Evolutionary conservation across 2,113 vertebrate genomes (phyloP).

Genomic region (Entelurus aequoreus): DNA sequence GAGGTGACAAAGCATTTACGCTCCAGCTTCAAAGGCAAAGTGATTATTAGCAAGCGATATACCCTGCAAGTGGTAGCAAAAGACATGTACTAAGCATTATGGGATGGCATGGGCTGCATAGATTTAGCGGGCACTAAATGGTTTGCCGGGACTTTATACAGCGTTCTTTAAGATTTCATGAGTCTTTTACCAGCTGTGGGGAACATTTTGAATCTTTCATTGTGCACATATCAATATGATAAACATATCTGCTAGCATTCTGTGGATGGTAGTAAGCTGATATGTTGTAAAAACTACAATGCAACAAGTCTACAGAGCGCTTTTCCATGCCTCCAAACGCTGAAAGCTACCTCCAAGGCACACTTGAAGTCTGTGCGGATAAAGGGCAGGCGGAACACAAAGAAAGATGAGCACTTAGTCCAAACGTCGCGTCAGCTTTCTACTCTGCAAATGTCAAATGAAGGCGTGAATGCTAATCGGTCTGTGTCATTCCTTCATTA

Average conservation of each 20-base stretch:
- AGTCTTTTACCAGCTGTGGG: conserved; percentile 56
- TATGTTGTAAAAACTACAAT: conserved; percentile 51
- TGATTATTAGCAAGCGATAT: conserved; percentile 30
- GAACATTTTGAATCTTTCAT: conserved; percentile 54
- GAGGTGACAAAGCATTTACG: conserved; percentile 35
- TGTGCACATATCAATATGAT: conserved; percentile 77
- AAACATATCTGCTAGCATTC: conserved; percentile 67
- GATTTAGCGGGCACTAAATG: conserved; percentile 61
- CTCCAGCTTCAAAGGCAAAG: conserved; percentile 24
- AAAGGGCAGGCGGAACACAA: conserved; percentile 34
- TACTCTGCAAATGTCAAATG: conserved; percentile 37
- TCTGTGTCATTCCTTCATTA: conserved; percentile 16
- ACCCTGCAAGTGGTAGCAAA: conserved; percentile 27
- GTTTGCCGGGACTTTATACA: conserved; percentile 61
- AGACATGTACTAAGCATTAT: conserved; percentile 34
- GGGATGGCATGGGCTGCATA: conserved; percentile 64
- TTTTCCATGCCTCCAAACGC: conserved; percentile 35
- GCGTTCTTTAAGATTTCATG: conserved; percentile 53
- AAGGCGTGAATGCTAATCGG: conserved; percentile 39
- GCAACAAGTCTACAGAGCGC: conserved; percentile 40
- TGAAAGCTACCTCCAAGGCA: conserved; percentile 53
- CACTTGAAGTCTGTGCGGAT: conserved; percentile 60
- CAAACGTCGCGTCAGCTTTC: conserved; percentile 28
- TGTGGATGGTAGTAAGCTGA: conserved; percentile 55
- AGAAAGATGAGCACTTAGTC: conserved; percentile 35